Base-by-base conservation (phyloP, 2,113 vertebrate species). In the Callithrix jacchus region DNA sequence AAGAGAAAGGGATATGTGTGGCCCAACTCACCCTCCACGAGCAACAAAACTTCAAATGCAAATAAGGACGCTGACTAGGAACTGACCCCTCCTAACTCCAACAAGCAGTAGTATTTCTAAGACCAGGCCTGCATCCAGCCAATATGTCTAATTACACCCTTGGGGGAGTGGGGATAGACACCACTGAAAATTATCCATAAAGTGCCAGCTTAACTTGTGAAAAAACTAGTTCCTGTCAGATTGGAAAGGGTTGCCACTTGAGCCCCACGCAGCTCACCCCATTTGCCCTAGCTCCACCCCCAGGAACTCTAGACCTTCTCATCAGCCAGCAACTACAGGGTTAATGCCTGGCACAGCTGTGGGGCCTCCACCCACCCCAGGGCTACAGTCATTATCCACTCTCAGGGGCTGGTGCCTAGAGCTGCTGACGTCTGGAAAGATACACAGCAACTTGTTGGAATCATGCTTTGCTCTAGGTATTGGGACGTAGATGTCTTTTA, bases 341-440 rank as follows among this genome's bases (percentile, higher is more conserved):
- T n/a, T 49, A 61, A 79, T 17, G 61, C 20, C 2, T 6, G 14
- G 21, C 70, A 40, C 21, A 61, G 35, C 42, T 64, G 27, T 7
- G 61, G 27, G 17, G 10, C 61, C 17, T 20, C 27, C 30, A 25
- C 5, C 3, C 8, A 40, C 18, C 40, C 58, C 18, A 18, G 16
- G 3, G 12, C 3, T 12, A 17, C 0, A 3, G 35, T 16, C 56
- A 25, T 7, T 11, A 4, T 27, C 58, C 56, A 30, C 25, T 56
- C 73, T 14, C 1, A 70, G 17, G 13, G 20, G 11, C 71, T 3
- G 8, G 64, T 66, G 37, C 4, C 5, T 37, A 27, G 8, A 1
- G 32, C 45, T 42, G 35, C 86, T n/a, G 4, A 80, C 11, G 17
- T 73, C 79, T 49, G 21, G 32, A 94, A 56, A 52, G n/a, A 94